Conservation (phyloP, 2,113 vertebrate genomes). For the Podocnemis expansa region DNA sequence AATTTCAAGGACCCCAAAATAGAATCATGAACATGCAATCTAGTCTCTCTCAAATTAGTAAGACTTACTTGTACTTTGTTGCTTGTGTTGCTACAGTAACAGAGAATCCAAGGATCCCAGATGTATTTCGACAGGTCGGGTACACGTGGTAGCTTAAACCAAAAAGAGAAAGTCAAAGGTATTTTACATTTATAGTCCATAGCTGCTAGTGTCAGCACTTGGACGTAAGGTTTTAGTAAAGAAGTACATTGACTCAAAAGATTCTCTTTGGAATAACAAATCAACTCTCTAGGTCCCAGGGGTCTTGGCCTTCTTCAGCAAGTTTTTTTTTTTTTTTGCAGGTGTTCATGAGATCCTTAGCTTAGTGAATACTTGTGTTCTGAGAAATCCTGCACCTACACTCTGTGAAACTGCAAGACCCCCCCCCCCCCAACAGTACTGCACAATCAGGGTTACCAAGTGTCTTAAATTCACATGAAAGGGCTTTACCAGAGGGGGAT, state of each 20-base stretch:
- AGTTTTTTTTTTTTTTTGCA: not conserved
- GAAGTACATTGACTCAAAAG: not conserved
- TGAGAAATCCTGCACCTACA: not conserved
- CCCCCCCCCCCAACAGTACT: not conserved
- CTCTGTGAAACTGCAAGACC: not conserved
- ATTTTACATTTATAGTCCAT: not conserved
- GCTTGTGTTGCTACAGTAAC: constrained; percentile 96
- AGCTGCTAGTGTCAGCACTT: not conserved
- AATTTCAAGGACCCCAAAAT: not conserved
- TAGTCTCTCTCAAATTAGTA: not conserved
- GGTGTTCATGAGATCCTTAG: not conserved
- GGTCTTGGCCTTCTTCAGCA: not conserved
- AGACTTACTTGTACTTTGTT: constrained; percentile 91
- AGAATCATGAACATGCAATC: not conserved
- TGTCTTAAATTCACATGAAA: not conserved
- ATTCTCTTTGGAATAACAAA: not conserved
- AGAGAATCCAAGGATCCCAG: constrained; percentile 94
- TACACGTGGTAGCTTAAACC: constrained; percentile 92
- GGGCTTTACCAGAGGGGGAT: not conserved
- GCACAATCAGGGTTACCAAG: not conserved
- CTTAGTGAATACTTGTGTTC: not conserved
- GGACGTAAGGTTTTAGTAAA: not conserved
- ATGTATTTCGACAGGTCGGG: constrained; percentile 94
- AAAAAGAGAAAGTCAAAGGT: not conserved
- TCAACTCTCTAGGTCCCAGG: not conserved